These are phyloP conservation scores for Battus philenor DNA, from an alignment of 1,140 invertebrate genomes.

Conservation along the genomic window DNA sequence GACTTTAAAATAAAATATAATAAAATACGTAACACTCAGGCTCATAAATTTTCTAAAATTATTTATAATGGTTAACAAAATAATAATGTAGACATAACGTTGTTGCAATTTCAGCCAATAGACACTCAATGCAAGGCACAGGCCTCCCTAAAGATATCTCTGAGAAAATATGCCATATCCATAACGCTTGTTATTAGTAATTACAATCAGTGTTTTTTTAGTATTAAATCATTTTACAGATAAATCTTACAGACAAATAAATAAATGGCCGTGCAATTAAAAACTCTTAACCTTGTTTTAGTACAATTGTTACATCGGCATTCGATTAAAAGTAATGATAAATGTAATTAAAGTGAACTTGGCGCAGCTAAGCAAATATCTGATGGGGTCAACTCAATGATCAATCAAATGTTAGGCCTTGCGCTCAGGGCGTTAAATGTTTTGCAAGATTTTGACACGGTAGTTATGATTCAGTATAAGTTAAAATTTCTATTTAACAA, in stretches of 20 bases:
- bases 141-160: neutral
- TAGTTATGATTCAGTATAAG: too few relatives aligned
- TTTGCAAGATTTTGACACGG: constrained; percentile 8
- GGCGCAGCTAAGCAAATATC: constrained; percentile 51
- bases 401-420: constrained; percentile 51
- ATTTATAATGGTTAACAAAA: too few relatives aligned
- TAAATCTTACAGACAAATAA: constrained; percentile 14
- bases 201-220: constrained; percentile 3
- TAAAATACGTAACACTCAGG: too few relatives aligned
- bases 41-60: too few relatives aligned
- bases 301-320: constrained; percentile 17
- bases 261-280: constrained; percentile 6
- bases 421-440: constrained; percentile 26
- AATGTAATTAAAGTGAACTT: constrained; percentile 57
- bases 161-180: too few relatives aligned
- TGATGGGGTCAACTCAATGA: constrained; percentile 48
- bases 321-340: constrained; percentile 45
- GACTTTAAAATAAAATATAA: too few relatives aligned
- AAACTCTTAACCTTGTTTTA: constrained; percentile 14
- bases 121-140: too few relatives aligned
- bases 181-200: neutral
- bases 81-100: too few relatives aligned
- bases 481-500: too few relatives aligned
- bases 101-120: too few relatives aligned
- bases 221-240: constrained; percentile 6